Conservation (phyloP, 2,888 invertebrate species). For the Tetragnatha montana region DNA sequence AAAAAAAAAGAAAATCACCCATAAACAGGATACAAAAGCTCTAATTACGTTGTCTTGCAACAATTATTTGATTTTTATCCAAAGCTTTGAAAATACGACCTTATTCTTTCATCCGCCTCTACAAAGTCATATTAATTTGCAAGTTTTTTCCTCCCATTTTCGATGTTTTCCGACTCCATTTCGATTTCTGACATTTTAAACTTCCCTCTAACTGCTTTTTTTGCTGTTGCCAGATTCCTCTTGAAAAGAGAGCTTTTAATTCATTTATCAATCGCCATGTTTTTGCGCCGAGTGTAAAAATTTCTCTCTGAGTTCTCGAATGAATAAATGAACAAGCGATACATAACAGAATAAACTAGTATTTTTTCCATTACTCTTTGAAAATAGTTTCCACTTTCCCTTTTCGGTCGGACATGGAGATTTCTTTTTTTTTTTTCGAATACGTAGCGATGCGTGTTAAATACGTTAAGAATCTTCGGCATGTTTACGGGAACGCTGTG, state of each 20-base stretch:
- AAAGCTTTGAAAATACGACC: neutral
- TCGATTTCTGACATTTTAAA: constrained; percentile 1
- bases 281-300: neutral
- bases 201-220: neutral
- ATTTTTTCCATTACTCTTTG: neutral
- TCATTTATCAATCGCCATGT: neutral
- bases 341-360: neutral
- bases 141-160: neutral
- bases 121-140: neutral
- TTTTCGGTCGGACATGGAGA: neutral
- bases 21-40: neutral
- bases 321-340: neutral
- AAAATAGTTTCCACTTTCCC: neutral
- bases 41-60: neutral
- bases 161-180: neutral
- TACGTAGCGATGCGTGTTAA: neutral
- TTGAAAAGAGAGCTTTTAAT: neutral
- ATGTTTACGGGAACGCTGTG: neutral
- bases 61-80: neutral
- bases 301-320: neutral
- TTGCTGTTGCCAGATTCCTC: neutral
- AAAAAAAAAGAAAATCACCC: neutral
- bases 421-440: neutral
- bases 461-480: neutral
- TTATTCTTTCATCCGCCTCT: neutral